Conservation (phyloP, 2,888 invertebrate species). For the Neria commutata region DNA sequence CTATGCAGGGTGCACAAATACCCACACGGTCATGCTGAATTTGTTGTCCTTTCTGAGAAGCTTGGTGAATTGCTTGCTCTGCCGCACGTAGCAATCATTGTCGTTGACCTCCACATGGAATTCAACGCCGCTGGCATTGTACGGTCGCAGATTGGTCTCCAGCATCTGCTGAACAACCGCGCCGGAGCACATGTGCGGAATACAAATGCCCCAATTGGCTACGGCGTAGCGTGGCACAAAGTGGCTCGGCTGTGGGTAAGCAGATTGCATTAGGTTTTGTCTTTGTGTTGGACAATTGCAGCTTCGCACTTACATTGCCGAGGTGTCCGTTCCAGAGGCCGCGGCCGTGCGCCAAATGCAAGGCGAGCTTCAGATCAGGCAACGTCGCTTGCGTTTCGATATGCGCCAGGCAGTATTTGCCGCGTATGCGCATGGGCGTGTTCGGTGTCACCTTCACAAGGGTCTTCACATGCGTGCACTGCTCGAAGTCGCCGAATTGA, state of each 20-base stretch:
- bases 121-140: constrained; percentile 67
- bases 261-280: background rate
- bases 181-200: constrained; percentile 69
- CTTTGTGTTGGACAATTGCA: background rate
- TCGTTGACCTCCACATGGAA: constrained; percentile 67
- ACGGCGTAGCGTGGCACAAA: constrained; percentile 75
- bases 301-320: constrained; percentile 65
- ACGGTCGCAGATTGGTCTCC: constrained; percentile 67
- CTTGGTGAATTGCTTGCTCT: constrained; percentile 47
- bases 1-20: background rate
- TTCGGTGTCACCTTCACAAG: constrained; percentile 68
- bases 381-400: constrained; percentile 69
- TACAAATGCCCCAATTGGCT: constrained; percentile 74
- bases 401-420: constrained; percentile 73
- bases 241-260: constrained; percentile 68
- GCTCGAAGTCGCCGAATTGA: constrained; percentile 75
- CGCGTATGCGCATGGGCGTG: constrained; percentile 68
- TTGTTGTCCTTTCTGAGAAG: constrained; percentile 56
- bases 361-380: constrained; percentile 67
- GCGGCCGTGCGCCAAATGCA: constrained; percentile 70
- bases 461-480: constrained; percentile 66
- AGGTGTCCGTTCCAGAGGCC: constrained; percentile 70
- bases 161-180: constrained; percentile 65
- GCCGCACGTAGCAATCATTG: constrained; percentile 68
- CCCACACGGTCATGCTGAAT: constrained; percentile 64